phyloP scores from a whole-genome alignment of 2,888 invertebrate species.

The Eumerus sabulonum region DNA sequence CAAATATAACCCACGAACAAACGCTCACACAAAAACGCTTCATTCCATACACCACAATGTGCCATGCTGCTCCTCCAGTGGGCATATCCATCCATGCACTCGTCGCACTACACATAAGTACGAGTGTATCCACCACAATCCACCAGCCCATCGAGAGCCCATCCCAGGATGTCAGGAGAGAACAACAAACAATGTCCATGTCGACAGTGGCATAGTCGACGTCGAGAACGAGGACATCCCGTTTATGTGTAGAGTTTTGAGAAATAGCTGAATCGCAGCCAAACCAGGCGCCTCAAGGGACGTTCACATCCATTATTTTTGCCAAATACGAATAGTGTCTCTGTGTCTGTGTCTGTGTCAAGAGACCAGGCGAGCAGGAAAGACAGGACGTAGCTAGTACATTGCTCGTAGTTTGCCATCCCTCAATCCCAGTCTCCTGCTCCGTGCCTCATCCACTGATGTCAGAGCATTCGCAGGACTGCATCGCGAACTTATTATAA shows the following conservation, averaged over 20 bases:
- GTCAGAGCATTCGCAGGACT: slow-evolving; percentile 23
- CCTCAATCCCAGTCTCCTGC: slow-evolving; percentile 1
- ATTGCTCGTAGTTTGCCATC: slow-evolving; percentile 2
- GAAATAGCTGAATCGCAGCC: slow-evolving; percentile 68
- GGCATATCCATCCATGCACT: slow-evolving; percentile 19
- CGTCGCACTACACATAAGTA: background rate
- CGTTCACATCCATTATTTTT: slow-evolving; percentile 69
- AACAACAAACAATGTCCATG: slow-evolving; percentile 6
- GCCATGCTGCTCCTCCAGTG: slow-evolving; percentile 34
- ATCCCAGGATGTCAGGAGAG: slow-evolving; percentile 49
- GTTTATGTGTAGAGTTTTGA: slow-evolving; percentile 57
- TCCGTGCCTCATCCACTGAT: slow-evolving; percentile 9
- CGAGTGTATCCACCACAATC: no score
- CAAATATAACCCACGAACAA: slow-evolving; percentile 62
- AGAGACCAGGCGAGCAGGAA: slow-evolving; percentile 34
- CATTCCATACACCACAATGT: slow-evolving; percentile 59
- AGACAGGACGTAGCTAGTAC: slow-evolving; percentile 35
- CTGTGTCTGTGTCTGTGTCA: slow-evolving; percentile 3
- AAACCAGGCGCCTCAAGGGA: slow-evolving; percentile 69
- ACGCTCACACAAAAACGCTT: slow-evolving; percentile 48
- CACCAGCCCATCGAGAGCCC: slow-evolving; percentile 24
- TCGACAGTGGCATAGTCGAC: slow-evolving; percentile 21
- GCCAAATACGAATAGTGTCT: slow-evolving; percentile 53
- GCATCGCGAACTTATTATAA: slow-evolving; percentile 66
- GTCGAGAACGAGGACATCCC: slow-evolving; percentile 44